Base-by-base conservation (phyloP, 1,140 invertebrate genomes). In the Aphidius gifuensis region DNA sequence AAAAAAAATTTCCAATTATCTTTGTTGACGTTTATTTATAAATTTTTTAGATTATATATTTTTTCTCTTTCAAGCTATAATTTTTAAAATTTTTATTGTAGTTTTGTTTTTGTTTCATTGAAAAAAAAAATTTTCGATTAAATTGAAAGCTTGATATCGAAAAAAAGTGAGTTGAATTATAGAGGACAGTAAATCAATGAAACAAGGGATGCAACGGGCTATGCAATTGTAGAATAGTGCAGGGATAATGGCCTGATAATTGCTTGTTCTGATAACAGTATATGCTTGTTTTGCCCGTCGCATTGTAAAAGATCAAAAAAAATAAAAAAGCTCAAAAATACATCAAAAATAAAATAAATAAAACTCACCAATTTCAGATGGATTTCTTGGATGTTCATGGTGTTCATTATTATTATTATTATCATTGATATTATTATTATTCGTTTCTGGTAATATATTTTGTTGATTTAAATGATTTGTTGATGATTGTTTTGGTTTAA, bases 401-500 rank as follows among this genome's bases (percentile, higher is more conserved):
- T 70, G 32, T 62, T 74, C 74, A 5, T 80, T 75, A 58, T 80
- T 80, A 32, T 32, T 32, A 32, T 32, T 32, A 32, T 32, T 32
- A 32, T 23, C 3, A 23, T 23, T 23, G 3, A 2, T 23, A 23
- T 32, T 32, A 32, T 32, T 1, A 55, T 79, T 79, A 51, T 79
- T 80, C 0, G 72, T 67, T 53, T 80, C 77, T 53, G 68, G 47
- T 6, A 72, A 16, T 5, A 67, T 32, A 40, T 72, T 64, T 42
- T 76, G 73, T 56, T 80, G 75, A 9, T 70, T 68, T 7, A 76
- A 40, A 42, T 72, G 64, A 0, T 67, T 16, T 6, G 40, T 64
- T 2, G 69, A 58, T 38, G 74, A 45, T 64, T 81, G 78, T 62
- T 80, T 81, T 1, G 79, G 79, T 42, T 80, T 81, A 56, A 81